These are phyloP conservation scores for Crenichthys baileyi DNA, from an alignment of 2,797 vertebrate genomes.

Conservation along the genomic window DNA sequence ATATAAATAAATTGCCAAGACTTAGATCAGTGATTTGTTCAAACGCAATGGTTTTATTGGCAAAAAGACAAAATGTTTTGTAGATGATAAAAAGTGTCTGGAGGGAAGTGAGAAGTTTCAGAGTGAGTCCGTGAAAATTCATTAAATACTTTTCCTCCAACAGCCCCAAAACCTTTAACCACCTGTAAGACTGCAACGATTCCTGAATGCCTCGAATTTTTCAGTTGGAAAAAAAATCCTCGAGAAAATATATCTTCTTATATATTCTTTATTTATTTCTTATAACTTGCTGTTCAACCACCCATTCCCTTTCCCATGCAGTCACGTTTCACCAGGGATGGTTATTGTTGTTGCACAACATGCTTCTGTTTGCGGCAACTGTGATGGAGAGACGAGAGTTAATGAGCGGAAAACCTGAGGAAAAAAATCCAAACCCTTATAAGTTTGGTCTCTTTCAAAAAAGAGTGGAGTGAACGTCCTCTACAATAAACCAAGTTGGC, in stretches of 20 bases:
- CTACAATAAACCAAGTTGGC: not conserved
- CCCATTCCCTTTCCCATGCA: not conserved
- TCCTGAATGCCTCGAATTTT: not conserved
- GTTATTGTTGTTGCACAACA: not conserved
- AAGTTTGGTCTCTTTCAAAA: not conserved
- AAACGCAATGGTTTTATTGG: not conserved
- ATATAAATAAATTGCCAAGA: not conserved
- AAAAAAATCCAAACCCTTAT: not conserved
- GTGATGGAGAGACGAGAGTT: not conserved
- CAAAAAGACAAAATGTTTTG: not conserved
- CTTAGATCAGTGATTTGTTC: not conserved
- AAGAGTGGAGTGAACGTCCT: not conserved
- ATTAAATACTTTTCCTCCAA: not conserved
- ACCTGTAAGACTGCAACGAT: not conserved
- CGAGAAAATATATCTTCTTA: not conserved
- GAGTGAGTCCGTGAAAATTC: not conserved
- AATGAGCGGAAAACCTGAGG: not conserved
- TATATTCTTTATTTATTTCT: not conserved
- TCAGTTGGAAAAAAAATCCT: not conserved
- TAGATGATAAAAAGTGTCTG: not conserved
- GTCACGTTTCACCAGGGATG: not conserved
- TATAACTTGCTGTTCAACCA: not conserved
- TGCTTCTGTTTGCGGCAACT: not conserved
- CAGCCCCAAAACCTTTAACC: not conserved
- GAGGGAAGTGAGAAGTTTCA: not conserved